A percentile compares a stretch with the other conserved stretches of the same genome.
phyloP scores from a whole-genome alignment of 2,113 vertebrate species.

The Uropsilus gracilis region DNA sequence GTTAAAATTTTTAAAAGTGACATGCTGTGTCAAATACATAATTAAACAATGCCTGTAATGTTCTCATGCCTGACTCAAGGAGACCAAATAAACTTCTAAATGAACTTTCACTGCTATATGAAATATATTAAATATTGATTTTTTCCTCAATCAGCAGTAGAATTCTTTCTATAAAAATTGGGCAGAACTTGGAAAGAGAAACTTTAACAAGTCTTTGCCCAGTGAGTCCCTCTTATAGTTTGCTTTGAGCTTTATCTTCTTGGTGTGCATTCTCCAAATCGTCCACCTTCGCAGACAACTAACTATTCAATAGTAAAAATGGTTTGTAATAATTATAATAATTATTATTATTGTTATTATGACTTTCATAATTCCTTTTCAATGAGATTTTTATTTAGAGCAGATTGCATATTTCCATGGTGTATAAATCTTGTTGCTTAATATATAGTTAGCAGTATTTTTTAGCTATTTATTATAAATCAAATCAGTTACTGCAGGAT shows the following conservation, averaged over 20 bases:
- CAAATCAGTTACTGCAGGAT: neutral
- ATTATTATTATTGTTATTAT: slow-evolving; percentile 39
- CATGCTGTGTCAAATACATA: slow-evolving; percentile 74
- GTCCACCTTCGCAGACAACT: neutral
- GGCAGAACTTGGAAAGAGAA: neutral
- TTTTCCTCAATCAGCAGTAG: slow-evolving; percentile 16
- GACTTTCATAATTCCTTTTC: slow-evolving; percentile 32
- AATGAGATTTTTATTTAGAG: neutral
- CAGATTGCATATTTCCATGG: neutral
- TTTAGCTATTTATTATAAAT: neutral
- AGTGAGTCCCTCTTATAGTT: neutral
- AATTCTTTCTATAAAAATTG: neutral
- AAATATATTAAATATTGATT: slow-evolving; percentile 74
- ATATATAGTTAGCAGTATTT: neutral
- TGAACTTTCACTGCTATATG: slow-evolving; percentile 76
- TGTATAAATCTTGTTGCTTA: neutral
- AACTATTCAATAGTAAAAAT: neutral
- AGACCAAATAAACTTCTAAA: slow-evolving; percentile 78
- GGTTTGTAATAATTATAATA: neutral
- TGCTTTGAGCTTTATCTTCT: neutral
- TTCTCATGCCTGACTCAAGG: slow-evolving; percentile 73
- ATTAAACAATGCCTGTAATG: slow-evolving; percentile 79
- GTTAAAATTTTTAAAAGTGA: slow-evolving; percentile 80
- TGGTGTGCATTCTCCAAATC: neutral
- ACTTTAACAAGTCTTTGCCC: neutral